Evolutionary conservation across 2,888 invertebrate species (phyloP), one percentile per base, ranked within the genome.

Genomic region (Tridacna crocea): DNA sequence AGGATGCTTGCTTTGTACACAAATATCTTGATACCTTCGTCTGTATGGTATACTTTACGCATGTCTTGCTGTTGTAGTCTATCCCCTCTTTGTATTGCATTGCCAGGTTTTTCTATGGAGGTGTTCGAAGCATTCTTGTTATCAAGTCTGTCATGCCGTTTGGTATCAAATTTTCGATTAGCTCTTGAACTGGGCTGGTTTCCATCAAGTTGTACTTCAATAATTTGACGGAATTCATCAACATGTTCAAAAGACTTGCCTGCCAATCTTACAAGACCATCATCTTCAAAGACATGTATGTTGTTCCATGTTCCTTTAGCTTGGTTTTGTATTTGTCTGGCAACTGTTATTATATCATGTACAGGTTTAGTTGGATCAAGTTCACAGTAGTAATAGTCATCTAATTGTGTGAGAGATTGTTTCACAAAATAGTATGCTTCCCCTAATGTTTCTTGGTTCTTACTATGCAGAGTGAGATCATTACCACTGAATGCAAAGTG

Each of bases 1-100:
- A 84, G 51, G 19, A 84, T 77, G 26, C 77, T 68, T 4, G 73
- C 77, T 17, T 75, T 66, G 19, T 68, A 73, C 11, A 74, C 66
- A 51, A 19, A 60, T 22, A 77, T 27, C 26, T 24, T 27, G 17
- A 77, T 60, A 24, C 77, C 77, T 24, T 72, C 72, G 12, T 73
- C 55, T 36, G 73, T 73, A 13, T 4, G 0, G 15, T 51, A 51
- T 47, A n/a, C 12, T 46, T 47, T 68, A n/a, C 68, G 46, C n/a
- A n/a, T n/a, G n/a, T n/a, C n/a, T n/a, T n/a, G n/a, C n/a, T n/a
- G n/a, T n/a, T n/a, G n/a, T 61, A 61, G 11, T n/a, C n/a, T n/a
- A 61, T 15, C 10, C n/a, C n/a, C 61, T 12, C 13, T 61, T 61
- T 61, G 61, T 51, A 51, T 51, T 11, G 11, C 51, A 51, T 11